Conservation (phyloP, 53 echinoderm and acorn worm genomes). For the Arbacia lixula region DNA sequence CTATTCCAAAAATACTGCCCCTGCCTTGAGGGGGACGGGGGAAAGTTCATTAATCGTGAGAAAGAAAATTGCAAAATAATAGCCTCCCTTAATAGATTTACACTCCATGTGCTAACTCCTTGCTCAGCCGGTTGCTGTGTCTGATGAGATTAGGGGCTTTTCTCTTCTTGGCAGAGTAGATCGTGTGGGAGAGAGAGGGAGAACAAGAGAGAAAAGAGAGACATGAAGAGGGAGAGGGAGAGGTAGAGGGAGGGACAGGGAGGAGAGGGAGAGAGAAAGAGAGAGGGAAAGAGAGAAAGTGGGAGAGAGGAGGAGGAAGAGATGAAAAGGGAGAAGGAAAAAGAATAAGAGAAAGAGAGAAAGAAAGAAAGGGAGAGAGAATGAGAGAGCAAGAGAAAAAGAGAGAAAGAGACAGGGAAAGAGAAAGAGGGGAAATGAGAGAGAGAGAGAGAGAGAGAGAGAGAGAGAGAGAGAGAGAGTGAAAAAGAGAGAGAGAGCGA, state of each 20-base stretch:
- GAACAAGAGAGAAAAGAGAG: neutral
- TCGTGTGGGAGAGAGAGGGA: neutral
- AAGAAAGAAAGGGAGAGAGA: neutral
- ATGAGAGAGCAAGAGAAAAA: neutral
- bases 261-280: neutral
- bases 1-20: neutral
- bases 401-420: neutral
- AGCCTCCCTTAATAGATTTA: conserved; percentile 39
- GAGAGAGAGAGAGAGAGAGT: neutral
- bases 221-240: neutral
- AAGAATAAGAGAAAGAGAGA: neutral
- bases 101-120: conserved; percentile 19
- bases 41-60: conserved; percentile 23
- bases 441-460: neutral
- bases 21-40: neutral
- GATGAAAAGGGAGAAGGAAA: neutral
- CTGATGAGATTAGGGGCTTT: neutral
- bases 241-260: neutral
- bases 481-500: neutral
- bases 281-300: neutral
- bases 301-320: neutral
- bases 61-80: conserved; percentile 31
- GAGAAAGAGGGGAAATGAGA: neutral
- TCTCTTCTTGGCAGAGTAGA: neutral
- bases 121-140: conserved; percentile 1